Conservation (phyloP, 2,113 vertebrate genomes). For the Seriola dumerili region DNA sequence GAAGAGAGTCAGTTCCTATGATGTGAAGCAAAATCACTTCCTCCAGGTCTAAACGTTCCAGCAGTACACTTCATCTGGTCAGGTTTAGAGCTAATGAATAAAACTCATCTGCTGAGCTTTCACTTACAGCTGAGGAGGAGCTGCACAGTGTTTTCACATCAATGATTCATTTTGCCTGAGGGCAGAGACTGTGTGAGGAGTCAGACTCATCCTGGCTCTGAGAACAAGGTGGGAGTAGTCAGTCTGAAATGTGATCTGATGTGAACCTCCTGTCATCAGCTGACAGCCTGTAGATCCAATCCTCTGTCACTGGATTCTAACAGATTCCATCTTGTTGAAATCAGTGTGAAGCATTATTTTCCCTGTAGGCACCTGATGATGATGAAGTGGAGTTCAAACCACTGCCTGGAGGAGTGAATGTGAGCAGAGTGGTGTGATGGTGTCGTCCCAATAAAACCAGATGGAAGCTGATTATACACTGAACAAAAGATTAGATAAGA, state of each 20-base stretch:
- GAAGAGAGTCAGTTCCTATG: not conserved
- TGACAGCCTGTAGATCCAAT: not conserved
- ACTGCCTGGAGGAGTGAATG: too few relatives aligned
- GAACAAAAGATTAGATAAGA: too few relatives aligned
- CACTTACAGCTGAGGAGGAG: not conserved
- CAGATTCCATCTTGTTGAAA: too few relatives aligned
- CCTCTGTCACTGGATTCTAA: too few relatives aligned
- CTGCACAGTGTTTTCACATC: not conserved
- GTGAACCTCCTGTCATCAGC: not conserved
- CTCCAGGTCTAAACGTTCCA: not conserved
- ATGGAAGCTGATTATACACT: too few relatives aligned
- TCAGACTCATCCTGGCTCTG: not conserved
- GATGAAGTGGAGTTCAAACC: not conserved
- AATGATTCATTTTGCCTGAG: slow-evolving; percentile 19
- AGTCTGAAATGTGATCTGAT: too few relatives aligned
- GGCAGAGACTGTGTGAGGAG: not conserved
- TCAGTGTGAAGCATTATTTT: too few relatives aligned
- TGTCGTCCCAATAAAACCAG: too few relatives aligned
- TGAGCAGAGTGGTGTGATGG: not conserved
- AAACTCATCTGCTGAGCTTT: slow-evolving; percentile 17
- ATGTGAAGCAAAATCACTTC: not conserved
- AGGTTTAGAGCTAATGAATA: not conserved
- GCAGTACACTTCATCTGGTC: not conserved
- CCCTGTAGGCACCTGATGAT: not conserved
- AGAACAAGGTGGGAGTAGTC: not conserved